Percentiles rank a stretch among this genome's conserved stretches.
Conservation (phyloP, 37 sponge, comb jelly and placozoan species). For the Spongilla lacustris region DNA sequence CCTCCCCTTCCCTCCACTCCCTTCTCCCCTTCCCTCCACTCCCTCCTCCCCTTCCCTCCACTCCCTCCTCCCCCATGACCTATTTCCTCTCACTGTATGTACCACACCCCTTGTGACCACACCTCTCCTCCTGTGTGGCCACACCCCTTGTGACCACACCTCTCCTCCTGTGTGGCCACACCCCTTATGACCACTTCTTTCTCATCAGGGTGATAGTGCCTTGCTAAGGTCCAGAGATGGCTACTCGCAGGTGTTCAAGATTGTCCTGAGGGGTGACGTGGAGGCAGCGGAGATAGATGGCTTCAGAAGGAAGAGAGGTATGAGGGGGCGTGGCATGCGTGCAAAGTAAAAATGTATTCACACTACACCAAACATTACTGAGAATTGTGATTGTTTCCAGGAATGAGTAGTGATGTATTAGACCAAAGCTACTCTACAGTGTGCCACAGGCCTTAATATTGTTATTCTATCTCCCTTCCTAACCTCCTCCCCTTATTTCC, state of each 20-base stretch:
- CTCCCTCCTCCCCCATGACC: neutral
- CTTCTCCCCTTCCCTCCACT: neutral
- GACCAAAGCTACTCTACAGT: too few relatives aligned
- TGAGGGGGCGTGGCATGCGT: slow-evolving; percentile 36
- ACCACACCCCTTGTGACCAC: too few relatives aligned
- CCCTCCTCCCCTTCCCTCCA: neutral
- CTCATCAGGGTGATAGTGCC: neutral
- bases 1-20: neutral
- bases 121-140: too few relatives aligned
- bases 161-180: neutral
- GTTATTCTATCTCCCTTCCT: neutral
- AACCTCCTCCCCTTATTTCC: neutral
- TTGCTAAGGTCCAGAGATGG: neutral
- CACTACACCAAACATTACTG: too few relatives aligned
- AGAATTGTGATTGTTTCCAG: slow-evolving; percentile 36
- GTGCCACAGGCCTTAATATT: too few relatives aligned
- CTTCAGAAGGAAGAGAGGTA: slow-evolving; percentile 1
- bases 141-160: neutral
- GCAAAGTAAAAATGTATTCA: neutral
- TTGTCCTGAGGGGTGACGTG: neutral
- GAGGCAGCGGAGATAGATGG: neutral
- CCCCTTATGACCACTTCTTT: neutral
- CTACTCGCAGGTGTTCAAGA: neutral
- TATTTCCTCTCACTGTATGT: neutral
- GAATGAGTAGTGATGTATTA: too few relatives aligned